These are phyloP conservation scores for Aricia artaxerxes DNA, from an alignment of 2,888 invertebrate species.

Conservation along the genomic window DNA sequence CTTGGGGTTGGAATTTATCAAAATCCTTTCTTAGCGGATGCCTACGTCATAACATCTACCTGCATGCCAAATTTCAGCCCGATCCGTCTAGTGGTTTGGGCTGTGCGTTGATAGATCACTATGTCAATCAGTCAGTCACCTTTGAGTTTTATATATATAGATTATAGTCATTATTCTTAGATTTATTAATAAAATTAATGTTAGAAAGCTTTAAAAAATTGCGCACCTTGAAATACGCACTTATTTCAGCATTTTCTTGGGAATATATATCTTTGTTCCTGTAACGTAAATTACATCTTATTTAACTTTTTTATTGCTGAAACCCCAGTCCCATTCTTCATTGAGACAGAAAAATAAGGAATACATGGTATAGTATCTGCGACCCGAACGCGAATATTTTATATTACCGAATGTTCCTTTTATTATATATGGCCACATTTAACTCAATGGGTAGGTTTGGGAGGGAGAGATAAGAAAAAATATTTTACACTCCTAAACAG, in stretches of 20 bases:
- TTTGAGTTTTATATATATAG: too few species aligned
- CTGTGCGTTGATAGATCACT: too few species aligned
- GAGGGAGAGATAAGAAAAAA: conserved; percentile 20
- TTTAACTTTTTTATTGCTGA: conserved; percentile 16
- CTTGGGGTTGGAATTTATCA: too few species aligned
- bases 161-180: too few species aligned
- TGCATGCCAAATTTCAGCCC: too few species aligned
- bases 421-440: conserved; percentile 28
- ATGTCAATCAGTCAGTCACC: too few species aligned
- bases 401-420: conserved; percentile 11
- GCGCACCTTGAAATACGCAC: neutral
- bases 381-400: conserved; percentile 9
- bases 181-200: too few species aligned
- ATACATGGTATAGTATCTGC: neutral
- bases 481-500: conserved; percentile 26
- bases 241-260: neutral
- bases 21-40: too few species aligned
- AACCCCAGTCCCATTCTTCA: conserved; percentile 6
- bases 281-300: neutral
- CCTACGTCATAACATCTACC: too few species aligned
- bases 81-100: too few species aligned
- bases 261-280: neutral
- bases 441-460: conserved; percentile 18
- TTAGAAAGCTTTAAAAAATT: too few species aligned
- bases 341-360: conserved; percentile 9